Conservation (phyloP, 2,113 vertebrate genomes). For the Odocoileus hemionus region DNA sequence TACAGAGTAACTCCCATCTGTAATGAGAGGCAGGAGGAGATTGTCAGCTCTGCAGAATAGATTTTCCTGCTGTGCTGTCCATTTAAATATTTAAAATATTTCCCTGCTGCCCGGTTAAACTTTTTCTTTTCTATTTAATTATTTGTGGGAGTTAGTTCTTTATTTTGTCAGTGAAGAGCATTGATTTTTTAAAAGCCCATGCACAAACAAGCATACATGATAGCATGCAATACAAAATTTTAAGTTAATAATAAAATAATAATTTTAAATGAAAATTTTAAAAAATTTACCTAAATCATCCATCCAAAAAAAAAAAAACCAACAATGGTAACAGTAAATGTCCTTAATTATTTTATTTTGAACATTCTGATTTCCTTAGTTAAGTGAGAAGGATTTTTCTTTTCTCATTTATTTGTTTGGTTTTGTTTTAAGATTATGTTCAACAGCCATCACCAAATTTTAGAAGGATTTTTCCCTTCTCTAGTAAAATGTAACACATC, state of each 20-base stretch:
- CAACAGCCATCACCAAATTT: background rate
- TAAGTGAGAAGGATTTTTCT: background rate
- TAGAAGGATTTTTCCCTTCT: background rate
- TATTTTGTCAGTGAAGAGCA: background rate
- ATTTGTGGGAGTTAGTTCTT: slow-evolving; percentile 26
- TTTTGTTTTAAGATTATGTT: background rate
- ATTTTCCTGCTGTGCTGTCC: background rate
- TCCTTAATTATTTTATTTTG: background rate
- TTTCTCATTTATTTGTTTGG: background rate
- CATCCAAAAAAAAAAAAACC: background rate
- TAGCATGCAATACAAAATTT: background rate
- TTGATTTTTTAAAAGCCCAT: slow-evolving; percentile 7
- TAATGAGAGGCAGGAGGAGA: background rate
- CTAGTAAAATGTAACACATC: background rate
- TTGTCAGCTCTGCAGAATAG: background rate
- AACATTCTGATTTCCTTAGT: background rate
- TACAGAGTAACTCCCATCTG: background rate
- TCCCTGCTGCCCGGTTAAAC: background rate
- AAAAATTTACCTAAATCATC: background rate
- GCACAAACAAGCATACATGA: background rate
- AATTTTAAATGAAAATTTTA: background rate
- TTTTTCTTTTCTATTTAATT: background rate
- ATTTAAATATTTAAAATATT: slow-evolving; percentile 5
- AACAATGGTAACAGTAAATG: background rate
- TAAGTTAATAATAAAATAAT: background rate